These are phyloP conservation scores for Narcine bancroftii DNA, from an alignment of 2,113 vertebrate genomes.

Conservation along the genomic window DNA sequence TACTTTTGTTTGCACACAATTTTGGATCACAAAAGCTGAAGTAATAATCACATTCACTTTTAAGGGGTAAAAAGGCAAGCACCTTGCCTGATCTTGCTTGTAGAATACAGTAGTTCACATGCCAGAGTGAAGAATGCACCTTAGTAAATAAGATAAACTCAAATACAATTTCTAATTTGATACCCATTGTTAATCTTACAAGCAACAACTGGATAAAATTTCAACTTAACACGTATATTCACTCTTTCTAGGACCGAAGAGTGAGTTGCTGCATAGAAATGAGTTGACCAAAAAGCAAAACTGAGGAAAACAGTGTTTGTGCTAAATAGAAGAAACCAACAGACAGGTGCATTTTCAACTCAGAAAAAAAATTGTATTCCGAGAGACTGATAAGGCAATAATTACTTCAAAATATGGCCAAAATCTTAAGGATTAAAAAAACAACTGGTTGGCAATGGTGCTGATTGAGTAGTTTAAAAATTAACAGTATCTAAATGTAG, in stretches of 20 bases:
- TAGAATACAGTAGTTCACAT: not conserved
- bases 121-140: not conserved
- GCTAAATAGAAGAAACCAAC: not conserved
- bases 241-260: not conserved
- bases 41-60: not conserved
- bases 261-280: not conserved
- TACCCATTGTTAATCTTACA: not conserved
- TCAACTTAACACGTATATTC: not conserved
- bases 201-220: not conserved
- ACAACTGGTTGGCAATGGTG: not conserved
- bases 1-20: not conserved
- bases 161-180: not conserved
- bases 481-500: not conserved
- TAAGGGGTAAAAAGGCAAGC: not conserved
- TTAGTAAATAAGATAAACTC: not conserved
- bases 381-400: not conserved
- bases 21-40: not conserved
- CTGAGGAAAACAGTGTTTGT: not conserved
- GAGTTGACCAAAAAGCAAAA: not conserved
- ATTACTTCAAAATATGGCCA: not conserved
- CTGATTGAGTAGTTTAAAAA: not conserved
- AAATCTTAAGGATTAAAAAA: not conserved
- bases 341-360: not conserved
- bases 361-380: not conserved
- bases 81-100: no score